These are phyloP conservation scores for Scleropages formosus DNA, from an alignment of 2,797 vertebrate genomes.

Conservation along the genomic window DNA sequence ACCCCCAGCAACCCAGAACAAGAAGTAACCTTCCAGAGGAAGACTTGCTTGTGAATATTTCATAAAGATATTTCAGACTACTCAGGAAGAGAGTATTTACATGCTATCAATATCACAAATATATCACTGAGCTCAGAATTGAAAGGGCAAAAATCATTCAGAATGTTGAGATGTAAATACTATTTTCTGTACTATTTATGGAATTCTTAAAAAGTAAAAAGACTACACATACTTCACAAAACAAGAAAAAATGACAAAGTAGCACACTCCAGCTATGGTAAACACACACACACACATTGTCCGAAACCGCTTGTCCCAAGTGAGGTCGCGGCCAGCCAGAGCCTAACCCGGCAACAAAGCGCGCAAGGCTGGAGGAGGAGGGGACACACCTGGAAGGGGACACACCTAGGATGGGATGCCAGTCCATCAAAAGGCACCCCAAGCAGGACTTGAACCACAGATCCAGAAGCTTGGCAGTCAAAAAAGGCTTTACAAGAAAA, in stretches of 20 bases:
- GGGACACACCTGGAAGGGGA: no score
- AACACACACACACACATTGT: no score
- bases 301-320: no score
- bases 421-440: no score
- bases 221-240: constrained; percentile 43
- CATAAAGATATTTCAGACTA: constrained; percentile 64
- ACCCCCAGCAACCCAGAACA: background rate
- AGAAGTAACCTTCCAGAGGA: background rate
- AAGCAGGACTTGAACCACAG: no score
- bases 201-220: background rate
- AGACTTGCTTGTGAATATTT: constrained; percentile 51
- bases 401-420: no score
- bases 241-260: constrained; percentile 38
- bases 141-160: constrained; percentile 62
- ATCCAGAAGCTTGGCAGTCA: constrained; percentile 20
- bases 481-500: constrained; percentile 16
- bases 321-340: no score
- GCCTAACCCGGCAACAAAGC: no score
- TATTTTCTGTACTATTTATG: background rate
- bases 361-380: no score
- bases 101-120: constrained; percentile 68
- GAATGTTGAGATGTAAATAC: constrained; percentile 55
- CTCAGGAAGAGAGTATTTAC: constrained; percentile 62
- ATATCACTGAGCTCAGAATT: constrained; percentile 67
- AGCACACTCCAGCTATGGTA: background rate